A percentile compares a stretch with the other conserved stretches of the same genome.
Conservation (phyloP, 2,797 vertebrate species). For the Streptopelia turtur region DNA sequence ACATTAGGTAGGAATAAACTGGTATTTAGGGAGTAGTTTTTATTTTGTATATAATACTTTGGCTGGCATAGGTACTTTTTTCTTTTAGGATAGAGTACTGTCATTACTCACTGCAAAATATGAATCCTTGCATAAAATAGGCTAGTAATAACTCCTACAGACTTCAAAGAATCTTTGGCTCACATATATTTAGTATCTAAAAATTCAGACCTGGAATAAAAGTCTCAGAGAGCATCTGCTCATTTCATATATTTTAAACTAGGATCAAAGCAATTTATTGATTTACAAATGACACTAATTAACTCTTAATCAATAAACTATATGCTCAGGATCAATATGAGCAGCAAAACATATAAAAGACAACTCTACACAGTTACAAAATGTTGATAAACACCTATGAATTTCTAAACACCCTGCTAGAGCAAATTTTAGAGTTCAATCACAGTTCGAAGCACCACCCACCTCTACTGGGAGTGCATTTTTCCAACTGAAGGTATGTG, state of each 20-base stretch:
- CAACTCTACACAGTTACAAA: neutral
- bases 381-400: neutral
- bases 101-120: neutral
- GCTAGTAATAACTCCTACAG: neutral
- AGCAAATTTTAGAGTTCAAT: neutral
- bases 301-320: neutral
- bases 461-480: fast-evolving
- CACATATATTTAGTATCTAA: neutral
- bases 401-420: neutral
- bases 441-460: neutral
- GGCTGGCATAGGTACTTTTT: neutral
- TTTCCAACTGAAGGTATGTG: neutral
- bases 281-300: constrained; percentile 20
- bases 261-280: neutral
- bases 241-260: neutral
- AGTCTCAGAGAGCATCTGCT: neutral
- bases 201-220: neutral
- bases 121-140: neutral
- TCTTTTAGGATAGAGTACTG: neutral
- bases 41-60: neutral
- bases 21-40: neutral
- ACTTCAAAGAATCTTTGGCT: neutral
- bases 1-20: neutral
- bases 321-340: neutral
- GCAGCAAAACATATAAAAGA: neutral